phyloP scores from a whole-genome alignment of 92 coral and sea anemone genomes.

The Palythoa grandiflora region DNA sequence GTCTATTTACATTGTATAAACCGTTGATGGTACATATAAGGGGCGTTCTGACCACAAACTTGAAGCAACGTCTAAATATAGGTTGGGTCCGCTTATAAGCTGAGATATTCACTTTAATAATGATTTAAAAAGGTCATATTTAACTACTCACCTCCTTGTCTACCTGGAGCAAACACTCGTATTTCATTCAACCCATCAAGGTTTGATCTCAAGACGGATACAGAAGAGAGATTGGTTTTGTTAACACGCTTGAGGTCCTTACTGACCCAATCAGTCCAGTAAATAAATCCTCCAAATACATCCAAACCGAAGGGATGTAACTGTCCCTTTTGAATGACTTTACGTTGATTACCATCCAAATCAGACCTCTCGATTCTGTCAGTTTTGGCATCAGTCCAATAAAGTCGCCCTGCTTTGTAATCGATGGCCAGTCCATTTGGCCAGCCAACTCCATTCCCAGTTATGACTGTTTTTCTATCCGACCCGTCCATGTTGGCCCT shows the following conservation, averaged over 20 bases:
- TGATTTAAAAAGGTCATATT: not conserved
- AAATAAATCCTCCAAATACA: slow-evolving; percentile 77
- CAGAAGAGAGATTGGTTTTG: slow-evolving; percentile 54
- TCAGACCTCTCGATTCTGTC: slow-evolving; percentile 69
- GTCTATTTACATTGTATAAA: no score
- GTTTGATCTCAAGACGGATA: slow-evolving; percentile 70
- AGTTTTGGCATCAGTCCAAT: slow-evolving; percentile 86
- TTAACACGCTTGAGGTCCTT: slow-evolving; percentile 68
- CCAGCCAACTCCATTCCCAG: slow-evolving; percentile 75
- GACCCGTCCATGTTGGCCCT: slow-evolving; percentile 93
- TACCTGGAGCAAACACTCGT: slow-evolving; percentile 69
- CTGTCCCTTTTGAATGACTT: slow-evolving; percentile 59
- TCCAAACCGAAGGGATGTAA: slow-evolving; percentile 90
- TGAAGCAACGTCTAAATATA: no score
- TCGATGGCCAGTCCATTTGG: slow-evolving; percentile 93
- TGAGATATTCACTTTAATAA: no score
- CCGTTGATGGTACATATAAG: no score
- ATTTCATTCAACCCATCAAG: slow-evolving; percentile 82
- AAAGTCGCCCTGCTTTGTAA: slow-evolving; percentile 64
- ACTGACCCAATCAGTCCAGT: slow-evolving; percentile 90
- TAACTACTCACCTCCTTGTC: slow-evolving; percentile 73
- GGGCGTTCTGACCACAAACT: no score
- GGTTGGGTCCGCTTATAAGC: no score
- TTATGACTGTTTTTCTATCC: slow-evolving; percentile 68
- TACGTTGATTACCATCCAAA: slow-evolving; percentile 72